These are phyloP conservation scores for Tamias sibiricus DNA, from an alignment of 2,113 vertebrate genomes.

Conservation along the genomic window DNA sequence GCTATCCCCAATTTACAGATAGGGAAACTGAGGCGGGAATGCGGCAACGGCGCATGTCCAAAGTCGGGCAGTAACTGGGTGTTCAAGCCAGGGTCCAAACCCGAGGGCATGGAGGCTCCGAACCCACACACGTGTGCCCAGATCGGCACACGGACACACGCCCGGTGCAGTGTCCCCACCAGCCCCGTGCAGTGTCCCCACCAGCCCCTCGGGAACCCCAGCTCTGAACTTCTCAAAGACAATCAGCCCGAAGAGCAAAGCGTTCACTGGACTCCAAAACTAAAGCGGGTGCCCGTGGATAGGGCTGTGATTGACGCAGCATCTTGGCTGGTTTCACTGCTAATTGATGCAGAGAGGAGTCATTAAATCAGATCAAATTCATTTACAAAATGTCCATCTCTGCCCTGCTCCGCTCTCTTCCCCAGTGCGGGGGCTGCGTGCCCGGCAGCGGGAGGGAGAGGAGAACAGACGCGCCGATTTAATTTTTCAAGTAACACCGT, in stretches of 20 bases:
- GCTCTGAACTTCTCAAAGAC: slow-evolving; percentile 8
- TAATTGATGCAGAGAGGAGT: slow-evolving; percentile 78
- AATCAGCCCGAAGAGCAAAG: background rate
- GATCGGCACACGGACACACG: fast-evolving
- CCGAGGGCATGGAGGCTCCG: background rate
- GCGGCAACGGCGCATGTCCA: background rate
- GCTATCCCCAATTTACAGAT: background rate
- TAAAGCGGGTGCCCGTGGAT: background rate
- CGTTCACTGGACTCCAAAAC: background rate
- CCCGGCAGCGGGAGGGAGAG: background rate
- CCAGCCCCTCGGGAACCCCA: too few species aligned
- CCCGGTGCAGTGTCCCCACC: background rate
- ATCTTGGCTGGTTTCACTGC: slow-evolving; percentile 46
- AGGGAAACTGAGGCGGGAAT: background rate
- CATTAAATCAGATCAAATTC: slow-evolving; percentile 75
- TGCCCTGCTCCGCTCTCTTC: background rate
- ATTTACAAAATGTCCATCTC: slow-evolving; percentile 51
- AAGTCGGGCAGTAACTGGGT: background rate
- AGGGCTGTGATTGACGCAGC: slow-evolving; percentile 21
- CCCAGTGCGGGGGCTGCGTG: background rate
- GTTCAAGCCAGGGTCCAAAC: fast-evolving
- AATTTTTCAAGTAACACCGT: slow-evolving; percentile 85
- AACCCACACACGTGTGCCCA: background rate
- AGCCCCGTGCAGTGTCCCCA: fast-evolving
- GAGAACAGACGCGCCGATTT: slow-evolving; percentile 74